Evolutionary conservation across 2,888 invertebrate species (phyloP).

Genomic region (Rhodophaea formosa): DNA sequence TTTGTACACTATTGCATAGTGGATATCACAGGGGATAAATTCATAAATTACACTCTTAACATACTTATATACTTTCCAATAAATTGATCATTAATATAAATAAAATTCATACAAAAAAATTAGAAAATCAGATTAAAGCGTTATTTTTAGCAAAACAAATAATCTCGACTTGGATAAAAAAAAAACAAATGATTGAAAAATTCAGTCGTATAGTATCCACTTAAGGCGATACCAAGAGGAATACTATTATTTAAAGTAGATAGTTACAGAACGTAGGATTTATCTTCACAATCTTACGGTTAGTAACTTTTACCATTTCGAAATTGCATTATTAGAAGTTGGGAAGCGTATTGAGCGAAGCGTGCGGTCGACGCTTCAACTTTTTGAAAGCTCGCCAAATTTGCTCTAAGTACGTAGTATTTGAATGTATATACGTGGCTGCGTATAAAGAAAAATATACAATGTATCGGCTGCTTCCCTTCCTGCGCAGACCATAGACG

Average conservation of each 20-base stretch:
- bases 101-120: background rate
- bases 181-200: background rate
- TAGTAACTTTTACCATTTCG: too few species aligned
- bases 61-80: background rate
- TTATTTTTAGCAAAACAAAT: background rate
- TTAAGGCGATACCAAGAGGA: background rate
- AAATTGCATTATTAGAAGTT: too few species aligned
- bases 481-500: too few species aligned
- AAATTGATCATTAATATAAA: background rate
- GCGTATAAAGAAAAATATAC: too few species aligned
- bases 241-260: too few species aligned
- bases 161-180: conserved; percentile 11
- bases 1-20: conserved; percentile 37
- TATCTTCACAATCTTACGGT: too few species aligned
- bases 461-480: too few species aligned
- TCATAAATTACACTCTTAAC: background rate
- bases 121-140: background rate
- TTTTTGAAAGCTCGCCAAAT: too few species aligned
- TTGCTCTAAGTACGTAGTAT: too few species aligned
- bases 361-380: background rate
- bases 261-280: too few species aligned
- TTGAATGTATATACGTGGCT: too few species aligned
- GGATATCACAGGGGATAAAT: conserved; percentile 32
- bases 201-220: background rate
- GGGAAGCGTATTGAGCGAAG: background rate